Evolutionary conservation across 2,797 vertebrate species (phyloP).

Genomic region (Sebastes trivittatus): DNA sequence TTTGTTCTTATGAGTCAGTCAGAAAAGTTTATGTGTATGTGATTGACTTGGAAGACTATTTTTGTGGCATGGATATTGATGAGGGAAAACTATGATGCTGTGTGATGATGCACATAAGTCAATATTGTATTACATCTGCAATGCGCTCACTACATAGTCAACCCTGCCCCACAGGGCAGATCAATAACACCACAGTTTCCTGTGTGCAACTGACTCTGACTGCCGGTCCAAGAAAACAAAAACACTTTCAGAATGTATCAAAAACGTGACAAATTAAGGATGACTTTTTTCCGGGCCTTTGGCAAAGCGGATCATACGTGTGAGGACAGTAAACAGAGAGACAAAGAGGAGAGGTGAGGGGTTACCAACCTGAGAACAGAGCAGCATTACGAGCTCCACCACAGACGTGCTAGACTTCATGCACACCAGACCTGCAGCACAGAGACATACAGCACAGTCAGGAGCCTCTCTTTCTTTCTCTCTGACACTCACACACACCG

Average conservation of each 20-base stretch:
- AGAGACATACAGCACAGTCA: constrained; percentile 65
- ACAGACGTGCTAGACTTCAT: constrained; percentile 99
- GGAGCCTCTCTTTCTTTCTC: constrained; percentile 32
- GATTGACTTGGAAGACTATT: neutral
- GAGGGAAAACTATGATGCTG: neutral
- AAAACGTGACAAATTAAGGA: neutral
- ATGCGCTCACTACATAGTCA: constrained; percentile 44
- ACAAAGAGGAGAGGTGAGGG: neutral
- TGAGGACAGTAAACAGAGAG: neutral
- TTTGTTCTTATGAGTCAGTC: neutral
- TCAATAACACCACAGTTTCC: constrained; percentile 40
- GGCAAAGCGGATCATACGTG: neutral
- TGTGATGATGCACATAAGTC: constrained; percentile 4
- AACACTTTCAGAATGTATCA: neutral
- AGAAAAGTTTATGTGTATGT: neutral
- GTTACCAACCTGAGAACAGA: constrained; percentile 94
- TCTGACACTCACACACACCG: constrained; percentile 7
- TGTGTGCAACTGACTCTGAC: neutral
- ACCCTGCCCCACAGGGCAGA: constrained; percentile 19
- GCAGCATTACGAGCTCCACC: constrained; percentile 97
- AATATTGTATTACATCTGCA: constrained; percentile 69
- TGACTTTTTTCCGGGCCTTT: neutral
- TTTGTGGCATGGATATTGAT: neutral
- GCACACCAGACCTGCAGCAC: constrained; percentile 90
- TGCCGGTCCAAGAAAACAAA: neutral